Evolutionary conservation across 37 sponge, comb jelly and placozoan species (phyloP).

Genomic region (Ephydatia muelleri): DNA sequence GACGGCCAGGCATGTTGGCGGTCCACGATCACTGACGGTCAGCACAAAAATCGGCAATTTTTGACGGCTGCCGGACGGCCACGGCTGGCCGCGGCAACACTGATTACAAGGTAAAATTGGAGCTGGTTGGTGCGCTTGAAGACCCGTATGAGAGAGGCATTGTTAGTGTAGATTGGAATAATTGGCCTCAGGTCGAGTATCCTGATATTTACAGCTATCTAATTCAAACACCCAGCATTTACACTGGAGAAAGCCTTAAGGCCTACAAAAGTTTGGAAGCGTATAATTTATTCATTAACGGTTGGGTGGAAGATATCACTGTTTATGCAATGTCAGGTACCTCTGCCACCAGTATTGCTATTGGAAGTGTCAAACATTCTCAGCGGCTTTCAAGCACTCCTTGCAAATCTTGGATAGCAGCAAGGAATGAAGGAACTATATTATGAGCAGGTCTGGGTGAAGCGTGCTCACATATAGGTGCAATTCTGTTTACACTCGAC

Average conservation of each 20-base stretch:
- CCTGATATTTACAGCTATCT: constrained; percentile 38
- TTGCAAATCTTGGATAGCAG: constrained; percentile 46
- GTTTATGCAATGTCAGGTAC: neutral
- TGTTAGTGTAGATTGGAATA: neutral
- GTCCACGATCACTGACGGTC: neutral
- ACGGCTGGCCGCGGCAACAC: no score
- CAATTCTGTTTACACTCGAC: constrained; percentile 46
- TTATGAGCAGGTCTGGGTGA: constrained; percentile 65
- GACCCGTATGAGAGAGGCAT: constrained; percentile 15
- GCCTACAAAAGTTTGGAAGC: constrained; percentile 48
- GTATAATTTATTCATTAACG: constrained; percentile 14
- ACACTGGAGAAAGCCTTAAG: constrained; percentile 22
- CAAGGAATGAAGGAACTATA: constrained; percentile 24
- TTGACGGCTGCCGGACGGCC: no score
- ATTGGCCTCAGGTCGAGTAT: constrained; percentile 44
- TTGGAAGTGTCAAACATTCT: constrained; percentile 39
- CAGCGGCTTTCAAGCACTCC: constrained; percentile 26
- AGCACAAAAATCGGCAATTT: no score
- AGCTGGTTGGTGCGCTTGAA: neutral
- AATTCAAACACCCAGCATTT: constrained; percentile 17
- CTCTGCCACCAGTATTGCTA: neutral
- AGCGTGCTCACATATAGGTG: constrained; percentile 66
- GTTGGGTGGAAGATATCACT: no score
- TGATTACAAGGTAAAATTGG: constrained; percentile 20
- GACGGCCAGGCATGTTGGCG: no score